phyloP scores from a whole-genome alignment of 2,888 invertebrate species.

The Zhengitettix transpicula region DNA sequence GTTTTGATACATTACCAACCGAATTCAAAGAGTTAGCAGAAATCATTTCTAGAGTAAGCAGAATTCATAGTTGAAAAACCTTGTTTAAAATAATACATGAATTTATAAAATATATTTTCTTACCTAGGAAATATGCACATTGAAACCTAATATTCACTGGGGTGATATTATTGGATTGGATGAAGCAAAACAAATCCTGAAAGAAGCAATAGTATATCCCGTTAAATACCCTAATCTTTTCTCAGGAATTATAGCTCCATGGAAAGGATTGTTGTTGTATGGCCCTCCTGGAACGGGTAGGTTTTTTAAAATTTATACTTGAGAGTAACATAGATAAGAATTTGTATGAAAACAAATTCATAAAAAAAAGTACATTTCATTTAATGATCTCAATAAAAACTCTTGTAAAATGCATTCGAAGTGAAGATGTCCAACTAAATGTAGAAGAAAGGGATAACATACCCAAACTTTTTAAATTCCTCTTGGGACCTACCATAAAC shows the following conservation, averaged over 20 bases:
- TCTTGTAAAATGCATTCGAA: not conserved
- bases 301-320: conserved; percentile 1
- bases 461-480: no score
- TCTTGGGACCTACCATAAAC: no score
- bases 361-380: not conserved
- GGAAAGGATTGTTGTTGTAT: conserved; percentile 65
- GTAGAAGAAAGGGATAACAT: not conserved
- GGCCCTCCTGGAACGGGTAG: conserved; percentile 62
- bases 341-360: not conserved
- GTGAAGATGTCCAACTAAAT: not conserved
- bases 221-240: conserved; percentile 56
- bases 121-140: conserved; percentile 40
- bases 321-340: not conserved
- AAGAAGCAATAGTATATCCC: conserved; percentile 77
- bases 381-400: no score
- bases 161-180: conserved; percentile 62
- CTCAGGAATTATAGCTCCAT: conserved; percentile 51
- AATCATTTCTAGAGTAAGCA: conserved; percentile 41
- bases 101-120: not conserved
- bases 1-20: conserved; percentile 23
- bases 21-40: conserved; percentile 52
- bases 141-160: conserved; percentile 57
- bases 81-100: no score
- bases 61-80: no score
- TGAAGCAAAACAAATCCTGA: conserved; percentile 55